Evolutionary conservation across 2,113 vertebrate species (phyloP), one percentile per base, ranked within the genome.

Genomic region (Butorides virescens): DNA sequence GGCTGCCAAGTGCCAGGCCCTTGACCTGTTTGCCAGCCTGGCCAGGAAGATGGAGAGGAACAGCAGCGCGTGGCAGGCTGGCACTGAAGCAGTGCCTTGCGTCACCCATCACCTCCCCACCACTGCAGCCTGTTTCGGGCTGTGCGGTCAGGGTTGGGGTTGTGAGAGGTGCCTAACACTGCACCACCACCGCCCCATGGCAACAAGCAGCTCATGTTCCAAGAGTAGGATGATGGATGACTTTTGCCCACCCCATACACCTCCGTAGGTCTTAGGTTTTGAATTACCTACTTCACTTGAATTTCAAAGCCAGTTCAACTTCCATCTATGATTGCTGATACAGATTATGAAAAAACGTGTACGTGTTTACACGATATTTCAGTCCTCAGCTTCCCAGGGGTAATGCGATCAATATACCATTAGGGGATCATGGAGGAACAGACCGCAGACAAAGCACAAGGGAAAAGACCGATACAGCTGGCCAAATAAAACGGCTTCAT

Each of bases 121-220:
- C 71, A 44, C 36, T 0, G 0, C 46, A 42, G 74, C 44, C 34
- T 32, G 7, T 15, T 59, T 39, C 0, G 8, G 53, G 15, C 5
- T 15, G 3, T 3, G 13, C 6, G 75, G 36, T 26, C 52, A 63
- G 23, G 36, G 39, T 23, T 3, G 1, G 26, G 29, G 7, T 7
- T 46, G 23, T 0, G 1, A 52, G 47, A 68, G n/a, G 20, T 19
- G 20, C 2, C 0, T 3, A 32, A 22, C 18, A 2, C 23, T 23
- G 37, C 42, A 4, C 12, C 19, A 4, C 12, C 19, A 1, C 77
- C 15, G 44, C 11, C 66, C 75, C 1, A 4, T 3, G 53, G 37
- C 26, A n/a, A 22, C 34, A 42, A 42, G 36, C 0, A 4, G 30
- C 58, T 82, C 15, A 0, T 3, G 18, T 10, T 44, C 61, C 74